Base-by-base conservation (phyloP, 2,888 invertebrate genomes). In the Nephrotoma appendiculata region DNA sequence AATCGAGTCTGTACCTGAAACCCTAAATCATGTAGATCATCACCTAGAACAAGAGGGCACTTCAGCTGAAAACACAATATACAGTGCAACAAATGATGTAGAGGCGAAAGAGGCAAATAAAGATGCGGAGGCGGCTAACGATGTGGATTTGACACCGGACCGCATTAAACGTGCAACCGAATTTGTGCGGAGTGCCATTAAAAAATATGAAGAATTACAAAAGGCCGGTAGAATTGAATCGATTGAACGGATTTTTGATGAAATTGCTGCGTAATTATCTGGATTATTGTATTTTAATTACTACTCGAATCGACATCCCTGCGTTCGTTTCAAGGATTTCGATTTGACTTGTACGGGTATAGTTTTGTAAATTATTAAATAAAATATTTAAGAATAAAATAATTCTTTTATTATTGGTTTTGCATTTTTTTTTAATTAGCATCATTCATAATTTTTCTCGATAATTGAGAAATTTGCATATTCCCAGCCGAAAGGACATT, bases 161-260 rank as follows among this genome's bases (percentile, higher is more conserved):
- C 92, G 92, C 86, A 91, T 94, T 57, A 91, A 93, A 31, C 91
- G 92, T 7, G 92, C 93, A 0, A 92, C 93, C 0, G 90, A 92
- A 31, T 91, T 94, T 84, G 92, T 94, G 0, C 91, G 92, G 87
- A 92, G 91, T 85, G 94, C 94, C 9, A 92, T 94, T 86, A 92
- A 92, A 45, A 93, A 93, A 89, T 94, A 93, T 89, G 91, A 88
- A 5, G 89, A 90, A 86, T 86, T 92, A 87, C 91, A 92, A 87
- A 89, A 89, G 43, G 87, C 31, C 2, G 71, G 71, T 11, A 19
- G 31, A 71, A 71, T 71, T 71, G 89, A 9, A 87, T 89, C 31
- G 88, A 45, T 44, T 42, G 86, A 44, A 6, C 31, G 86, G n/a
- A 85, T 86, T 83, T 19, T 71, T 71, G 71, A 71, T 31, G 31